Evolutionary conservation across 2,113 vertebrate species (phyloP).

Genomic region (Sprattus sprattus): DNA sequence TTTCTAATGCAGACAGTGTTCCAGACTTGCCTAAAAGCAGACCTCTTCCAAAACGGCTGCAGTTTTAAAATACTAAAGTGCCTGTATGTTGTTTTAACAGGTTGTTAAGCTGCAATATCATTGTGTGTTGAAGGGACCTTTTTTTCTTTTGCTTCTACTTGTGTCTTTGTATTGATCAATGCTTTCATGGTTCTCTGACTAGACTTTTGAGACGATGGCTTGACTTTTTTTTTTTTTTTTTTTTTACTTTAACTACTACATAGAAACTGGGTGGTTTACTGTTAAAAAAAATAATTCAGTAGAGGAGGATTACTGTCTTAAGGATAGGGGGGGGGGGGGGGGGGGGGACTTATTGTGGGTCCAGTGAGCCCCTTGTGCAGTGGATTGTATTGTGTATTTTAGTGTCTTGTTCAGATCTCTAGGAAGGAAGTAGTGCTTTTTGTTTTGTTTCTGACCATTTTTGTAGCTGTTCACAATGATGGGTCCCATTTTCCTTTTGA

Average conservation of each 20-base stretch:
- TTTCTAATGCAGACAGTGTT: constrained; percentile 16
- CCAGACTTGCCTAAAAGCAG: constrained; percentile 6
- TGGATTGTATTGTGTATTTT: constrained; percentile 14
- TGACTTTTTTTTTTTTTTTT: background rate
- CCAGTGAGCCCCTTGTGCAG: background rate
- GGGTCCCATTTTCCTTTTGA: constrained; percentile 47
- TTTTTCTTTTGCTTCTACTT: background rate
- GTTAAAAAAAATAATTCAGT: background rate
- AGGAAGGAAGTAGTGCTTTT: constrained; percentile 39
- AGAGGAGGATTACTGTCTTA: background rate
- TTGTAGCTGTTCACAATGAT: constrained; percentile 58
- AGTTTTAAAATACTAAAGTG: constrained; percentile 40
- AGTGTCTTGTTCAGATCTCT: constrained; percentile 50
- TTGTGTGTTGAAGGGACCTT: constrained; percentile 41
- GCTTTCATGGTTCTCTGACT: background rate
- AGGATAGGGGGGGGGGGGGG: background rate
- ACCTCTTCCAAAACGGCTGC: constrained; percentile 16
- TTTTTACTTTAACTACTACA: background rate
- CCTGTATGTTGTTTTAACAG: constrained; percentile 52
- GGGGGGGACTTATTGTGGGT: constrained; percentile 19
- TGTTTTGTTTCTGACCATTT: constrained; percentile 50
- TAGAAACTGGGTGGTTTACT: constrained; percentile 6
- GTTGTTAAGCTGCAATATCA: constrained; percentile 26
- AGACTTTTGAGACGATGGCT: constrained; percentile 16
- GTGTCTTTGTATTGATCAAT: background rate